Evolutionary conservation across 2,797 vertebrate species (phyloP).

Genomic region (Chelmon rostratus): DNA sequence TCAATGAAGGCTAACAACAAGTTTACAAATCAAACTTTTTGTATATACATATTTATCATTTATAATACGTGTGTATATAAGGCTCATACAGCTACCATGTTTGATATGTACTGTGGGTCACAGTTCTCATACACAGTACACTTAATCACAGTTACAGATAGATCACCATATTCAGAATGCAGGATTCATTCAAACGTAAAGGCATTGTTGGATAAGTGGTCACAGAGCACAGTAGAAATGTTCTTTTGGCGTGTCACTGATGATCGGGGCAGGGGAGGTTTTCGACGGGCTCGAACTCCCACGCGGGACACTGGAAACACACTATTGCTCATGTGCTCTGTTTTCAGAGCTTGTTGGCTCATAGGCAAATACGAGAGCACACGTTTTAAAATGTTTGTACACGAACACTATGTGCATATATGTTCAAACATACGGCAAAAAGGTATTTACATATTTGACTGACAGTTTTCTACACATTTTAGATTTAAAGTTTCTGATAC

Average conservation of each 20-base stretch:
- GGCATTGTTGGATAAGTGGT: constrained; percentile 74
- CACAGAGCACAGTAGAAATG: constrained; percentile 68
- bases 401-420: constrained; percentile 43
- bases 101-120: constrained; percentile 72
- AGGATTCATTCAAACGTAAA: constrained; percentile 67
- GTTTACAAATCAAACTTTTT: constrained; percentile 64
- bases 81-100: constrained; percentile 79
- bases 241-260: constrained; percentile 45
- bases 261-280: constrained; percentile 24
- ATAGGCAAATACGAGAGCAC: constrained; percentile 4
- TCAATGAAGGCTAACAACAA: constrained; percentile 20
- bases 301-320: constrained; percentile 24
- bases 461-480: not conserved
- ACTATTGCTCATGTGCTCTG: constrained; percentile 40
- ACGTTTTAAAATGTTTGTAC: constrained; percentile 23
- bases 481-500: not conserved
- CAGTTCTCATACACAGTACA: constrained; percentile 73
- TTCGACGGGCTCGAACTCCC: constrained; percentile 27
- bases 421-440: constrained; percentile 43
- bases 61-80: constrained; percentile 56
- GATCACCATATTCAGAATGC: constrained; percentile 69
- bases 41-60: constrained; percentile 62
- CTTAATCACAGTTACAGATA: constrained; percentile 79
- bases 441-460: constrained; percentile 28
- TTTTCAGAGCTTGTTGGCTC: constrained; percentile 8